phyloP scores from a whole-genome alignment of 2,797 vertebrate species.

The Gouania willdenowi region DNA sequence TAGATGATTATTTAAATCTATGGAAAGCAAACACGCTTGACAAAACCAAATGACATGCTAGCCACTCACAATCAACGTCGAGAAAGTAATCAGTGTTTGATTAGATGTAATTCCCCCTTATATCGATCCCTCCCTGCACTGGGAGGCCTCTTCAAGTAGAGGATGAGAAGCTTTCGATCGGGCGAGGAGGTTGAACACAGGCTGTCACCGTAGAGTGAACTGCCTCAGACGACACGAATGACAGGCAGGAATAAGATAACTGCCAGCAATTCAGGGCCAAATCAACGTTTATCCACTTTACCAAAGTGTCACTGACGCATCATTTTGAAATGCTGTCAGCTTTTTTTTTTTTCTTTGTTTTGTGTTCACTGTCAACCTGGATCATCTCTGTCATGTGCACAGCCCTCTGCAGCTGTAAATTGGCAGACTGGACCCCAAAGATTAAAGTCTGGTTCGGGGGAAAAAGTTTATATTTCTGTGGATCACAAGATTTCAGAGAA shows the following conservation, averaged over 20 bases:
- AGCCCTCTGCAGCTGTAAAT: slow-evolving; percentile 13
- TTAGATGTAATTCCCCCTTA: slow-evolving; percentile 45
- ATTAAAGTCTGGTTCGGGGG: slow-evolving; percentile 12
- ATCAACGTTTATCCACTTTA: slow-evolving; percentile 18
- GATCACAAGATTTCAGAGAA: too few relatives aligned
- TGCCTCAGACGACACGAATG: slow-evolving; percentile 20
- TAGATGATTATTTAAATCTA: slow-evolving; percentile 43
- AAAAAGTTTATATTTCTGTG: too few relatives aligned
- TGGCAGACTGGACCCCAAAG: slow-evolving; percentile 3
- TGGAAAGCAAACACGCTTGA: slow-evolving; percentile 35
- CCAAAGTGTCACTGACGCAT: slow-evolving; percentile 21
- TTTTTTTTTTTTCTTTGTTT: background rate
- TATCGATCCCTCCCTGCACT: slow-evolving; percentile 52
- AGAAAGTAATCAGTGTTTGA: slow-evolving; percentile 69
- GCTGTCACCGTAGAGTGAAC: slow-evolving; percentile 31
- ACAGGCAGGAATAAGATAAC: slow-evolving; percentile 37
- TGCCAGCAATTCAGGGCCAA: slow-evolving; percentile 25
- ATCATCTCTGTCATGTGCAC: slow-evolving; percentile 5
- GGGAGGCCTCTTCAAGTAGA: slow-evolving; percentile 30
- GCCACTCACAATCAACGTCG: slow-evolving; percentile 44
- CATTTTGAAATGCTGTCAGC: slow-evolving; percentile 14
- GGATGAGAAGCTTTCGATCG: slow-evolving; percentile 57
- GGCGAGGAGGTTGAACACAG: slow-evolving; percentile 50
- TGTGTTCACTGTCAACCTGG: slow-evolving; percentile 15
- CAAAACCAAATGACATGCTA: slow-evolving; percentile 36